phyloP scores from a whole-genome alignment of 2,113 vertebrate species.

The Cynopterus brachyotis region DNA sequence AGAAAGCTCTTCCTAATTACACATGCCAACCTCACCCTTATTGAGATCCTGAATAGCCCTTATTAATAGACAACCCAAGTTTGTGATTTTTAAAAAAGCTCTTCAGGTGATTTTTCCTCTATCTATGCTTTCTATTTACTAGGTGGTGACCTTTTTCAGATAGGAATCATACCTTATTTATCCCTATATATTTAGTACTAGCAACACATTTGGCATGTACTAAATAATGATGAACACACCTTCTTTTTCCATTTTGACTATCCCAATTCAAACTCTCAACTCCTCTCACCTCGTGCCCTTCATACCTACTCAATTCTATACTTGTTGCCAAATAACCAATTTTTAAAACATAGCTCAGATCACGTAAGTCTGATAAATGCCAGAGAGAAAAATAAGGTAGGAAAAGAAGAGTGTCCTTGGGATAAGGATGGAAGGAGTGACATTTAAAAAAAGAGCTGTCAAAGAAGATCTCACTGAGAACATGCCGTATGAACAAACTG shows the following conservation, averaged over 20 bases:
- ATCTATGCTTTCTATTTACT: neutral
- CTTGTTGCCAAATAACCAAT: neutral
- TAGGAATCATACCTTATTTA: neutral
- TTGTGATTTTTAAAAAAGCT: neutral
- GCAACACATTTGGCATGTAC: neutral
- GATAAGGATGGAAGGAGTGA: neutral
- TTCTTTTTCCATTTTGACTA: constrained; percentile 7
- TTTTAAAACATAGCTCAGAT: neutral
- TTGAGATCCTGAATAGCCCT: neutral
- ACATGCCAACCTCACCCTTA: neutral
- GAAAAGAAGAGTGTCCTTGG: neutral
- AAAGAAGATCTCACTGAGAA: constrained; percentile 28
- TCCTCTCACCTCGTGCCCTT: neutral
- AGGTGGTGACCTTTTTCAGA: neutral
- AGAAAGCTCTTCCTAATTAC: constrained; percentile 9
- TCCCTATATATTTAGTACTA: neutral
- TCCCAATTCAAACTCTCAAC: neutral
- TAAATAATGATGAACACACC: neutral
- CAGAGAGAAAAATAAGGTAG: neutral
- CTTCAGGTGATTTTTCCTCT: neutral
- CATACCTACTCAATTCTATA: neutral
- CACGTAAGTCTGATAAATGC: neutral
- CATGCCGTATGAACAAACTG: neutral
- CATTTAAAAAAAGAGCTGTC: neutral
- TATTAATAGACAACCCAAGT: neutral